Conservation (phyloP, 2,113 vertebrate species). For the Poecile atricapillus region DNA sequence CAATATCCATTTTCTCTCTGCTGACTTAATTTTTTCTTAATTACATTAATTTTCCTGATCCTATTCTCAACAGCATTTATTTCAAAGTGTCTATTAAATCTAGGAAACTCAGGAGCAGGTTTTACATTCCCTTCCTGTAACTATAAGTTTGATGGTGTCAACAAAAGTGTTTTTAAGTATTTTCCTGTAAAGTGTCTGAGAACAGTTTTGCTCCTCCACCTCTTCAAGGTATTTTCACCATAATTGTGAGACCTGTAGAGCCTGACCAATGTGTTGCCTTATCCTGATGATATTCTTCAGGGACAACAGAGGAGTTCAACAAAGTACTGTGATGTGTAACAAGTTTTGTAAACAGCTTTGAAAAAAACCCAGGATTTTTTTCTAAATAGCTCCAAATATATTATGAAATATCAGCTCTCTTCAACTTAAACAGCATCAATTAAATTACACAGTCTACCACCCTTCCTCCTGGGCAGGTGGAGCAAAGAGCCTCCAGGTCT, state of each 20-base stretch:
- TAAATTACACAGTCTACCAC: not conserved
- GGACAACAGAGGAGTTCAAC: not conserved
- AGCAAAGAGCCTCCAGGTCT: not conserved
- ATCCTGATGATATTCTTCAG: not conserved
- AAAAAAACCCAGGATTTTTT: not conserved
- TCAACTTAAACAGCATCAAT: not conserved
- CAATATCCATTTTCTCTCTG: not conserved
- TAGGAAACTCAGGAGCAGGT: not conserved
- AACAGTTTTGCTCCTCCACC: not conserved
- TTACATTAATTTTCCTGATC: not conserved
- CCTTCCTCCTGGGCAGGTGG: not conserved
- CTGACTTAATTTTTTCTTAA: not conserved
- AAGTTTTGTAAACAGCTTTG: not conserved
- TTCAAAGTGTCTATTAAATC: not conserved
- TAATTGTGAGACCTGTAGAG: not conserved
- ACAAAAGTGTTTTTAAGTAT: not conserved
- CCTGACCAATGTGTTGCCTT: not conserved
- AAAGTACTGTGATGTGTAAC: not conserved
- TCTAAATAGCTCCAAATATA: not conserved
- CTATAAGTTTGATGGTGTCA: not conserved
- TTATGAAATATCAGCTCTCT: not conserved
- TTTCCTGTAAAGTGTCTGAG: not conserved
- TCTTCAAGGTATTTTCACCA: not conserved
- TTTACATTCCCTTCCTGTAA: not conserved
- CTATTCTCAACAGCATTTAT: not conserved